These are phyloP conservation scores for Syngnathus scovelli DNA, from an alignment of 2,113 vertebrate species.

Conservation along the genomic window DNA sequence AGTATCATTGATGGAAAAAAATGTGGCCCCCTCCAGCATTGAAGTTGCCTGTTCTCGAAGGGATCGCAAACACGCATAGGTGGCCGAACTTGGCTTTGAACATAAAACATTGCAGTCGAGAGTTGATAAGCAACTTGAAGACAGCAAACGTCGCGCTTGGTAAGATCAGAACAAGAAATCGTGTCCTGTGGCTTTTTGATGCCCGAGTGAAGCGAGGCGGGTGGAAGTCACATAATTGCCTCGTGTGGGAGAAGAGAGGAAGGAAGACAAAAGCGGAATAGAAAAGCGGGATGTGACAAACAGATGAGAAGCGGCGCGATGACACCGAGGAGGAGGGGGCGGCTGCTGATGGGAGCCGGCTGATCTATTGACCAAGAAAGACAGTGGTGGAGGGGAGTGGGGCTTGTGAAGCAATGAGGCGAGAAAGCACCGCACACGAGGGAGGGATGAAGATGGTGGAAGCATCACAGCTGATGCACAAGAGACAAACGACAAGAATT, in stretches of 20 bases:
- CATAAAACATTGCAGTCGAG: not conserved
- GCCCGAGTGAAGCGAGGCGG: not conserved
- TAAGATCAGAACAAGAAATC: not conserved
- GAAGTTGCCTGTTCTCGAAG: too few species aligned
- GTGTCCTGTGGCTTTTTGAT: not conserved
- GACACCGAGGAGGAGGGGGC: conserved; percentile 45
- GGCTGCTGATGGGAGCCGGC: conserved; percentile 3
- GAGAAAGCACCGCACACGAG: conserved; percentile 57
- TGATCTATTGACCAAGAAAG: conserved; percentile 31
- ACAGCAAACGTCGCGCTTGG: not conserved
- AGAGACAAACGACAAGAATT: conserved; percentile 30
- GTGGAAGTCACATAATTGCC: conserved; percentile 36
- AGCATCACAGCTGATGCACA: conserved; percentile 47
- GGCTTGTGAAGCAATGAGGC: conserved; percentile 51
- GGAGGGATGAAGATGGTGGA: conserved; percentile 61
- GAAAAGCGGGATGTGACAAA: conserved; percentile 39
- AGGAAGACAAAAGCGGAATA: conserved; percentile 15
- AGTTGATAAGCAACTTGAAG: not conserved
- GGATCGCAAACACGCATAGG: not conserved
- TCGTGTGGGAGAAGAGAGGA: conserved; percentile 44
- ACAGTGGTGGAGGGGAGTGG: not conserved
- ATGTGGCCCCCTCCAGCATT: too few species aligned
- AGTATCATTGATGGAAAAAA: too few species aligned
- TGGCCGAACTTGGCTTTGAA: not conserved
- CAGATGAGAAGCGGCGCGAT: conserved; percentile 40